These are phyloP conservation scores for Phania funesta DNA, from an alignment of 2,888 invertebrate genomes.

Conservation along the genomic window DNA sequence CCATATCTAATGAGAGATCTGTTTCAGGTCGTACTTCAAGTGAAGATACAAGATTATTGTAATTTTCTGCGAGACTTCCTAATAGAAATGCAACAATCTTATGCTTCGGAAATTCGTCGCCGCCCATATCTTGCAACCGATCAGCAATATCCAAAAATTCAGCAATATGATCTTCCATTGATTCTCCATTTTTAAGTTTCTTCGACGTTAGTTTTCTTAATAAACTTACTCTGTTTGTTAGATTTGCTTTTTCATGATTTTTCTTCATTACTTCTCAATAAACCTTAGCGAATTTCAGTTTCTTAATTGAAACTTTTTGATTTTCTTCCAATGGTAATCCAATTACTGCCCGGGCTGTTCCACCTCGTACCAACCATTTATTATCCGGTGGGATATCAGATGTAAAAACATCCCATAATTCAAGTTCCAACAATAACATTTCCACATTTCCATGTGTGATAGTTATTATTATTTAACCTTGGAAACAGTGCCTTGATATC, in stretches of 20 bases:
- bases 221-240: slow-evolving; percentile 4
- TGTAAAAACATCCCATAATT: too few relatives aligned
- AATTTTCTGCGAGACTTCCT: slow-evolving; percentile 4
- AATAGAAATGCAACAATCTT: slow-evolving; percentile 17
- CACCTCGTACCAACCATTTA: too few relatives aligned
- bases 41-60: neutral
- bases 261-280: neutral
- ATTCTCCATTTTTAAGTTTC: neutral
- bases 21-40: neutral
- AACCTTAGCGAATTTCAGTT: neutral
- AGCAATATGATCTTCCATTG: neutral
- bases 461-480: too few relatives aligned
- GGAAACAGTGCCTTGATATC: too few relatives aligned
- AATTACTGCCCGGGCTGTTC: too few relatives aligned
- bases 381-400: too few relatives aligned
- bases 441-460: too few relatives aligned
- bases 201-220: neutral
- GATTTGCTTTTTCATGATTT: neutral
- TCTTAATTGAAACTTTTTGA: neutral
- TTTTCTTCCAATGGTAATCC: neutral
- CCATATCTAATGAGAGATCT: neutral
- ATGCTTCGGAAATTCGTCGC: slow-evolving; percentile 8
- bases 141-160: neutral
- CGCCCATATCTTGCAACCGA: slow-evolving; percentile 9
- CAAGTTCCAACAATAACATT: too few relatives aligned